A percentile compares a stretch with the other conserved stretches of the same genome.
These are phyloP conservation scores for Meloidogyne exigua DNA, from an alignment of 1,140 invertebrate genomes.

Conservation along the genomic window DNA sequence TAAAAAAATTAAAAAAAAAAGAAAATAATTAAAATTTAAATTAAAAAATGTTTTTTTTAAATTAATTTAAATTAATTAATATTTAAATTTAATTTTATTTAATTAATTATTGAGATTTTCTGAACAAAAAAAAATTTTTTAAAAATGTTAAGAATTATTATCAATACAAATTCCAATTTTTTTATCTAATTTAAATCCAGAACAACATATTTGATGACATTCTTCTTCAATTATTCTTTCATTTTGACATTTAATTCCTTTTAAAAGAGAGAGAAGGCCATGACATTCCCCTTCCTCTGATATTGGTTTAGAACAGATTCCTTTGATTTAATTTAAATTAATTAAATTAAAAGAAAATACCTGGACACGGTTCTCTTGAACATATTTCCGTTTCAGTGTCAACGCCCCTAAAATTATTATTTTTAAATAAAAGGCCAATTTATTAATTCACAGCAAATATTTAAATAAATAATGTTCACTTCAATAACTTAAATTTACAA, in stretches of 20 bases:
- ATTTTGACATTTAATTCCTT: slow-evolving; percentile 48
- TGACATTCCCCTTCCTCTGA: slow-evolving; percentile 43
- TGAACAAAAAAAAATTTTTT: no score
- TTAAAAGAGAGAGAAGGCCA: slow-evolving; percentile 51
- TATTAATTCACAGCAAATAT: neutral
- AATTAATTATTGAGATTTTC: no score
- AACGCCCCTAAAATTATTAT: neutral
- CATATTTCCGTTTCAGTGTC: neutral
- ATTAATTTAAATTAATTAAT: no score
- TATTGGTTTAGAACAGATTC: slow-evolving; percentile 55
- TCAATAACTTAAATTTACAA: no score
- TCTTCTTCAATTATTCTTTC: slow-evolving; percentile 48
- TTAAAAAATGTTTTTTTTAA: no score
- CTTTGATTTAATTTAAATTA: slow-evolving; percentile 50
- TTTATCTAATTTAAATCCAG: slow-evolving; percentile 30
- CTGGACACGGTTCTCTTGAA: neutral
- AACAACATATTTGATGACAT: slow-evolving; percentile 56
- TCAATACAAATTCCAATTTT: neutral
- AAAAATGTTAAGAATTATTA: neutral
- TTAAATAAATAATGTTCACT: neutral
- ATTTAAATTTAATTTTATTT: no score
- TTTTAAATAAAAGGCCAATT: neutral
- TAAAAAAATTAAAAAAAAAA: neutral
- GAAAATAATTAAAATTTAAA: neutral
- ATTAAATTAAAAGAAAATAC: neutral